Percentiles rank a stretch among this genome's conserved stretches.
These are phyloP conservation scores for Cinclus mexicanus DNA, from an alignment of 2,113 vertebrate species.

Conservation along the genomic window DNA sequence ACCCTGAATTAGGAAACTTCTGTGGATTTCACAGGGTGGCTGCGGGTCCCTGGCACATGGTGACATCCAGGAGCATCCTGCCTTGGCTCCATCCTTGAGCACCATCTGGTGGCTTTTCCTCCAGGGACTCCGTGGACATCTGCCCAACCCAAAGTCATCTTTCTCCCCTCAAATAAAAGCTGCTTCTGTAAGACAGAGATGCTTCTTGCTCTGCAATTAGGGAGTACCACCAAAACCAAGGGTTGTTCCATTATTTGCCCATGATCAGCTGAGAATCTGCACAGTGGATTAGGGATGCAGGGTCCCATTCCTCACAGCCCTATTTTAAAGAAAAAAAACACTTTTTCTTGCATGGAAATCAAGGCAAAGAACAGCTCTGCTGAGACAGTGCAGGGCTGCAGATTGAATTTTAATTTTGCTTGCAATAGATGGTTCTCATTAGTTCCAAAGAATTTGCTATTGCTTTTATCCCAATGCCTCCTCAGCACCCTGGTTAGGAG, in stretches of 20 bases:
- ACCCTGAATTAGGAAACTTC: not conserved
- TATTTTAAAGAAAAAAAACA: not conserved
- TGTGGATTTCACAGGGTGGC: not conserved
- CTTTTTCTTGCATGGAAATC: not conserved
- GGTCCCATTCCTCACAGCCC: not conserved
- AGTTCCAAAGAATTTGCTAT: not conserved
- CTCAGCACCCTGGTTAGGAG: not conserved
- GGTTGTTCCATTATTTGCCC: not conserved
- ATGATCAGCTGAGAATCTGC: not conserved
- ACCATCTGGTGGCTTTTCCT: slow-evolving; percentile 39
- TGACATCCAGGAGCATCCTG: not conserved
- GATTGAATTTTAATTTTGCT: not conserved
- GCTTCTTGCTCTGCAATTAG: not conserved
- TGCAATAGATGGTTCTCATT: not conserved
- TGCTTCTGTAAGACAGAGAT: not conserved
- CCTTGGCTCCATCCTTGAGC: slow-evolving; percentile 22
- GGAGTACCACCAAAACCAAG: not conserved
- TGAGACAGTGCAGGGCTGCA: not conserved
- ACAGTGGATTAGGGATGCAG: fast-evolving
- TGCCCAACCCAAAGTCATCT: not conserved
- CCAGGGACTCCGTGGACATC: not conserved
- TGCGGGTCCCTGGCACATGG: fast-evolving
- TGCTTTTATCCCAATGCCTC: not conserved
- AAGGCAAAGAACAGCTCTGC: not conserved
- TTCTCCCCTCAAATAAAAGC: not conserved